These are phyloP conservation scores for Crossaster papposus DNA, from an alignment of 53 echinoderm and acorn worm genomes.

Conservation along the genomic window DNA sequence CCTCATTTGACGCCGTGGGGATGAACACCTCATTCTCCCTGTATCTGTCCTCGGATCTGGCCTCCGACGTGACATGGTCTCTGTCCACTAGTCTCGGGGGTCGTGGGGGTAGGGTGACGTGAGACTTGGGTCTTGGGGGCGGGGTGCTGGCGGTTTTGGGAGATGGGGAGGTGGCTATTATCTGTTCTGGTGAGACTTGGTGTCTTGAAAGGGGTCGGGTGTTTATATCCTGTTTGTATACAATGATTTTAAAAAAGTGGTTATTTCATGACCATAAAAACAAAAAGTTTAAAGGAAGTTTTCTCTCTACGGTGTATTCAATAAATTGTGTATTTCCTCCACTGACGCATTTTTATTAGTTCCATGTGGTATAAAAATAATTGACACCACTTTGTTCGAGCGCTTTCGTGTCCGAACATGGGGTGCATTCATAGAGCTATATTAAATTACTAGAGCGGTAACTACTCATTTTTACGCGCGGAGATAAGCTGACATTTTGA, in stretches of 20 bases:
- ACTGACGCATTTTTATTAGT: too few relatives aligned
- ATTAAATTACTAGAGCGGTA: too few relatives aligned
- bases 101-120: constrained; percentile 23
- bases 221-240: background rate
- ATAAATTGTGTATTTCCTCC: too few relatives aligned
- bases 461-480: too few relatives aligned
- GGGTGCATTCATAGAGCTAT: too few relatives aligned
- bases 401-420: too few relatives aligned
- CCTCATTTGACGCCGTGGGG: constrained; percentile 23
- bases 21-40: background rate
- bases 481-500: too few relatives aligned
- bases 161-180: background rate
- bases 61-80: constrained; percentile 25
- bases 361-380: too few relatives aligned
- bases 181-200: constrained; percentile 3
- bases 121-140: constrained; percentile 14
- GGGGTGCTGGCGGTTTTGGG: constrained; percentile 5
- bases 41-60: background rate
- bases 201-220: background rate
- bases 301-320: too few relatives aligned
- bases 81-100: constrained; percentile 17
- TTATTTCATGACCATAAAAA: background rate
- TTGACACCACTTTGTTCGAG: too few relatives aligned
- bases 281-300: background rate
- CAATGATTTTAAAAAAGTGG: background rate